Percentiles rank a stretch among this genome's conserved stretches.
phyloP scores from a whole-genome alignment of 1,140 invertebrate species.

The Heliconius hewitsoni region DNA sequence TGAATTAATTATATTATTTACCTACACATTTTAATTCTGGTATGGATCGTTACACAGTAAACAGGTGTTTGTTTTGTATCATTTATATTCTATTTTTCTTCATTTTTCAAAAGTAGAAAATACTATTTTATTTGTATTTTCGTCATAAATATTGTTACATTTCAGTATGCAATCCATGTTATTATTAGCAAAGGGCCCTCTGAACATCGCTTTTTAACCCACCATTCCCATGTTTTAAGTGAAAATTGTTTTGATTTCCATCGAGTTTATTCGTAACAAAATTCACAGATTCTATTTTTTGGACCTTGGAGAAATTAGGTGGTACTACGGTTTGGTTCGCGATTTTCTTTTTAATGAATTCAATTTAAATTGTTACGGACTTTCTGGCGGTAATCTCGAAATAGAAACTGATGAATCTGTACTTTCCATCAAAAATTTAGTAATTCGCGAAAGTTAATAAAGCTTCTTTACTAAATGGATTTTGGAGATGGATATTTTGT shows the following conservation, averaged over 20 bases:
- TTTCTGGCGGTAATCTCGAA: slow-evolving; percentile 7
- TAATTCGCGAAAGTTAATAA: slow-evolving; percentile 4
- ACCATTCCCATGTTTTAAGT: slow-evolving; percentile 1
- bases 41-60: too few species aligned
- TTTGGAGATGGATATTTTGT: background rate
- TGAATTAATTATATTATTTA: too few species aligned
- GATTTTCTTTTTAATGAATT: slow-evolving; percentile 29
- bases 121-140: too few species aligned
- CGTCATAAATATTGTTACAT: too few species aligned
- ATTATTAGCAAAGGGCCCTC: too few species aligned
- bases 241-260: slow-evolving; percentile 53
- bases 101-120: too few species aligned
- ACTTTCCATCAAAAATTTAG: background rate
- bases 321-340: slow-evolving; percentile 9
- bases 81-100: too few species aligned
- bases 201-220: too few species aligned
- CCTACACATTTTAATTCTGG: too few species aligned
- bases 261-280: slow-evolving; percentile 46
- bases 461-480: background rate
- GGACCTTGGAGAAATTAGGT: slow-evolving; percentile 19
- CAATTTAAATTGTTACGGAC: slow-evolving; percentile 20
- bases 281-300: slow-evolving; percentile 41
- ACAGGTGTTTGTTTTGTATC: too few species aligned
- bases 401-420: slow-evolving; percentile 12
- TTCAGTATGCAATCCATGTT: too few species aligned